Evolutionary conservation across 2,888 invertebrate genomes (phyloP), one percentile per base, ranked within the genome.

Genomic region (Sminthurides aquaticus): DNA sequence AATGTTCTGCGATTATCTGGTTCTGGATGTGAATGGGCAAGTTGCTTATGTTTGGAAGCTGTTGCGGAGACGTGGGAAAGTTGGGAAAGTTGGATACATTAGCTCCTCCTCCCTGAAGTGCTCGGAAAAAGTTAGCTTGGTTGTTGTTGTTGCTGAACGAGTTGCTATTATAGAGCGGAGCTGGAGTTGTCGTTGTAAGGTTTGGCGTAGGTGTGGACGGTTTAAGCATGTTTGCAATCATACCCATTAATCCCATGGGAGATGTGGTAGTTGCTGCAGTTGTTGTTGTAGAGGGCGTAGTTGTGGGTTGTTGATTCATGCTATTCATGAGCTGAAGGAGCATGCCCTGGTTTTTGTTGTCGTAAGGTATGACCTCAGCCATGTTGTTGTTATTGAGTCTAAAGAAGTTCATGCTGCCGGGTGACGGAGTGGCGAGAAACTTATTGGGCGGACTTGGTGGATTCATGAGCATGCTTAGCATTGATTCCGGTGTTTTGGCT

Each of bases 341-440:
- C 1, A 48, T 49, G 2, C 15, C n/a, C 1, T 43, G 1, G 26
- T n/a, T 34, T n/a, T 58, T 49, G 59, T 20, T 48, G 43, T 43
- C 34, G 8, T 57, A 27, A 28, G 25, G 25, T 8, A 27, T 26
- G 28, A 22, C 29, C n/a, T 26, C 25, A 26, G 24, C 27, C 2
- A 2, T 11, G 15, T 49, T 22, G 20, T 25, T 49, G 8, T 55
- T 20, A 34, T 61, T 34, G 1, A 18, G 1, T 43, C 43, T 62
- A 34, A 62, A 62, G 34, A 34, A 62, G 24, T 62, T 62, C 1
- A 55, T 3, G n/a, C 54, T 28, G 29, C 55, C 49, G 2, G 63
- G 52, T 34, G 57, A 26, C n/a, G 63, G 63, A 8, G 63, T 63
- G 1, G 58, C 63, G 1, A 63, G 49, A 20, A 63, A 63, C 29